phyloP scores from a whole-genome alignment of 2,797 vertebrate species.

The Coregonus sp. region DNA sequence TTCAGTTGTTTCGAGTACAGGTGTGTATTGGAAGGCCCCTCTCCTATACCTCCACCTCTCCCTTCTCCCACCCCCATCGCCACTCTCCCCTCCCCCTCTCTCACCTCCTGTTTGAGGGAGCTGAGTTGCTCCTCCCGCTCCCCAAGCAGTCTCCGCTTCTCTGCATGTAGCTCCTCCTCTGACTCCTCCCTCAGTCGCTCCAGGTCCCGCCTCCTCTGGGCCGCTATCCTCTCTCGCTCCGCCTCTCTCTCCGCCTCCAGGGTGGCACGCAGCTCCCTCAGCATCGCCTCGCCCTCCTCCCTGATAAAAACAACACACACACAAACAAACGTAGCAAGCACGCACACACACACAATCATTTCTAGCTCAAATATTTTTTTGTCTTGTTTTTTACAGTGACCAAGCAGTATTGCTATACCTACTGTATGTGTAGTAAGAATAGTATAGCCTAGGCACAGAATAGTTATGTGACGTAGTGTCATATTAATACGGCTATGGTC shows the following conservation, averaged over 20 bases:
- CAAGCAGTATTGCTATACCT: neutral
- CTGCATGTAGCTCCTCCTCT: constrained; percentile 67
- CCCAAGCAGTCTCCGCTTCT: constrained; percentile 61
- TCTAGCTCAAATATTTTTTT: neutral
- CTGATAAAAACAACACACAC: constrained; percentile 51
- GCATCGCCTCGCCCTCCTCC: constrained; percentile 72
- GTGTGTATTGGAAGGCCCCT: neutral
- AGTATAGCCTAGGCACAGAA: neutral
- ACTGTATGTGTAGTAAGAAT: neutral
- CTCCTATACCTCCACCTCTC: constrained; percentile 14
- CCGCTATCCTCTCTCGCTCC: constrained; percentile 66
- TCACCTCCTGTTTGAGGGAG: constrained; percentile 73
- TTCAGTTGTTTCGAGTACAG: neutral
- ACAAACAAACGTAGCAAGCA: constrained; percentile 9
- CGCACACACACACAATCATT: constrained; percentile 16
- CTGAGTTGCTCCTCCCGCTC: constrained; percentile 70
- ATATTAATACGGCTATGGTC: no score
- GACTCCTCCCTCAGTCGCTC: constrained; percentile 71
- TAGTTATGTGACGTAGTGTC: neutral
- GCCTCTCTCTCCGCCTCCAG: constrained; percentile 64
- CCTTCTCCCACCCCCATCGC: constrained; percentile 11
- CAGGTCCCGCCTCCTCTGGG: constrained; percentile 57
- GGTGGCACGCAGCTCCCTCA: constrained; percentile 66
- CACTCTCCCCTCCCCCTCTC: constrained; percentile 6
- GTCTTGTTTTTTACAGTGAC: no score